Conservation (phyloP, 30 jellyfish, hydroid and myxozoan genomes). For the Cassiopea xamachana region DNA sequence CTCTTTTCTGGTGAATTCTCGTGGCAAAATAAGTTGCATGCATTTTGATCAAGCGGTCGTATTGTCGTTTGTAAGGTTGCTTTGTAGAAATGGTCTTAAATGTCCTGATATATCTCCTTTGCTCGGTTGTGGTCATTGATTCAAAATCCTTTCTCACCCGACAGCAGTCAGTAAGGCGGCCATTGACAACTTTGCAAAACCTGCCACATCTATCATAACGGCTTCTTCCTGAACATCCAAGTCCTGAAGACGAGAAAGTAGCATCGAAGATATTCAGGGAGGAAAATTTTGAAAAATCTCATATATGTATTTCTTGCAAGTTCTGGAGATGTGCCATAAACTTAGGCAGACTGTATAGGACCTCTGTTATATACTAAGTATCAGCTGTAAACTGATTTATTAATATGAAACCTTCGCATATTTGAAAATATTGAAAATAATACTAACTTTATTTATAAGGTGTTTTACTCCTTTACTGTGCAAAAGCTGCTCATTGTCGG, state of each 20-base stretch:
- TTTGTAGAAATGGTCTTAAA: slow-evolving; percentile 60
- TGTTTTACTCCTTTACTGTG: not conserved
- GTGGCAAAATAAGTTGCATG: slow-evolving; percentile 52
- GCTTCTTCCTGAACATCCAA: not conserved
- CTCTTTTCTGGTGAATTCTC: slow-evolving; percentile 68
- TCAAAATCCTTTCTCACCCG: slow-evolving; percentile 89
- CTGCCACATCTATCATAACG: slow-evolving; percentile 88
- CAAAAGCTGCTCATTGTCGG: not conserved
- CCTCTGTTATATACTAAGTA: no score
- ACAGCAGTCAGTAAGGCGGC: slow-evolving; percentile 71
- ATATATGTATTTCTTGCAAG: not conserved
- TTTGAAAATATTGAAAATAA: not conserved
- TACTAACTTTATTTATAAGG: no score
- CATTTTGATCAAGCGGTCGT: slow-evolving; percentile 22
- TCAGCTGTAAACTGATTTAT: not conserved
- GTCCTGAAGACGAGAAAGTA: not conserved
- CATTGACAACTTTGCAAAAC: slow-evolving; percentile 74
- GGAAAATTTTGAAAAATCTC: not conserved
- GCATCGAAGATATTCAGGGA: not conserved
- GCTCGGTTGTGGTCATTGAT: slow-evolving; percentile 74
- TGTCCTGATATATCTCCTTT: slow-evolving; percentile 71
- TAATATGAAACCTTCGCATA: not conserved
- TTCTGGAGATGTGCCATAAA: not conserved
- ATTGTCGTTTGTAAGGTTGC: slow-evolving; percentile 59
- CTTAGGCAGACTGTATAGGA: not conserved